phyloP scores from a whole-genome alignment of 2,113 vertebrate genomes.

The Peucedramus taeniatus region DNA sequence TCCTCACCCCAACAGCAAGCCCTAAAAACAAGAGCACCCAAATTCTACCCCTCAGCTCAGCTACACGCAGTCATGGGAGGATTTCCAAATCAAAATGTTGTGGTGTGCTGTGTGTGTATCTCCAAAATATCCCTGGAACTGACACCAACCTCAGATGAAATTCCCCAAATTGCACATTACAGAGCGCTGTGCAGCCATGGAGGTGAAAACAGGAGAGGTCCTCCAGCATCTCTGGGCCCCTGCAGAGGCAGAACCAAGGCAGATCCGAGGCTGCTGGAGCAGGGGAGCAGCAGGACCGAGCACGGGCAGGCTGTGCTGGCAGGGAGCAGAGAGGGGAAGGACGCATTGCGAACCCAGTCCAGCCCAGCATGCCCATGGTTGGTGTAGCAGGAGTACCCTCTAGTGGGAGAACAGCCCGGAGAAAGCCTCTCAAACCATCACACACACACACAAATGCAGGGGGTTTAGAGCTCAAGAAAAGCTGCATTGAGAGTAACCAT shows the following conservation, averaged over 20 bases:
- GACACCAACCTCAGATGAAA: not conserved
- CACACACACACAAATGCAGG: not conserved
- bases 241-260: not conserved
- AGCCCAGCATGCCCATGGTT: not conserved
- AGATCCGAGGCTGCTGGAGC: not conserved
- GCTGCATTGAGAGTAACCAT: not conserved
- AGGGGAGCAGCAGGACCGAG: not conserved
- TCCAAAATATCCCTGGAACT: not conserved
- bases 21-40: not conserved
- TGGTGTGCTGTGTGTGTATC: not conserved
- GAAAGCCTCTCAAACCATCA: not conserved
- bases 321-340: not conserved
- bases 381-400: slow-evolving; percentile 52
- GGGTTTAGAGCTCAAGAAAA: not conserved
- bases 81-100: not conserved
- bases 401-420: slow-evolving; percentile 21
- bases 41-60: not conserved
- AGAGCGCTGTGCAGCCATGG: fast-evolving
- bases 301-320: not conserved
- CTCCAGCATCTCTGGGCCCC: not conserved
- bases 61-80: fast-evolving
- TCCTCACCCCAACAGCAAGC: not conserved
- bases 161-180: not conserved
- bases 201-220: not conserved
- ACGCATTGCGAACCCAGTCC: not conserved